Base-by-base conservation (phyloP, 2,888 invertebrate genomes). In the Isoperla grammatica region DNA sequence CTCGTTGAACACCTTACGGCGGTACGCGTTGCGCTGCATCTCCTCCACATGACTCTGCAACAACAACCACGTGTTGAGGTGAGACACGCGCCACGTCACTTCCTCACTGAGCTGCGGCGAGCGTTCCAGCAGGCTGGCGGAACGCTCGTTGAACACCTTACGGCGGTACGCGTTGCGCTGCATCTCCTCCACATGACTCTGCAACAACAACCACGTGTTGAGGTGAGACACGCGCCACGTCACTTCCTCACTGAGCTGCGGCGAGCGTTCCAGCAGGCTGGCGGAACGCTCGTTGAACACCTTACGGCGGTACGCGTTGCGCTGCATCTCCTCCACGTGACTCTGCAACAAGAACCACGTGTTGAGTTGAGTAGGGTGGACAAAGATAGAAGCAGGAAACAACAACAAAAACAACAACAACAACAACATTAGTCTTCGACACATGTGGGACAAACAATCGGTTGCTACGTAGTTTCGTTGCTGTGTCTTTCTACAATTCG, bases 21-120 rank as follows among this genome's bases (percentile, higher is more conserved):
- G 80, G 49, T 85, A 84, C 67, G 86, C 85, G 71, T 85, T 84
- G 66, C 87, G 83, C 69, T 83, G 79, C 73, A 90, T 75, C 76
- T 89, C 88, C 69, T 86, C 84, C 79, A 87, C 84, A 71, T 87
- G 87, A 71, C 80, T 83, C 90, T 90, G 76, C n/a, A n/a, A n/a
- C n/a, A n/a, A n/a, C n/a, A n/a, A n/a, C n/a, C n/a, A n/a, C n/a
- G n/a, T n/a, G 71, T 87, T 88, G 65, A 91, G 77, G 70, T 86
- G 85, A 69, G 84, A 82, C 65, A 88, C 81, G 65, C 87, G 80
- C 82, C 86, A 85, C 56, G 81, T 80, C 61, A 90, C 85, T 74
- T 85, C 84, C 65, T 84, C 84, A 68, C 79, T 79, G 66, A 82
- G 75, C 67, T 80, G 77, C 59, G 85, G 84, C 71, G 80, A 79